Percentiles rank a stretch among this genome's conserved stretches.
Evolutionary conservation across 2,797 vertebrate genomes (phyloP).

Genomic region (Sebastes kiyomatsui): DNA sequence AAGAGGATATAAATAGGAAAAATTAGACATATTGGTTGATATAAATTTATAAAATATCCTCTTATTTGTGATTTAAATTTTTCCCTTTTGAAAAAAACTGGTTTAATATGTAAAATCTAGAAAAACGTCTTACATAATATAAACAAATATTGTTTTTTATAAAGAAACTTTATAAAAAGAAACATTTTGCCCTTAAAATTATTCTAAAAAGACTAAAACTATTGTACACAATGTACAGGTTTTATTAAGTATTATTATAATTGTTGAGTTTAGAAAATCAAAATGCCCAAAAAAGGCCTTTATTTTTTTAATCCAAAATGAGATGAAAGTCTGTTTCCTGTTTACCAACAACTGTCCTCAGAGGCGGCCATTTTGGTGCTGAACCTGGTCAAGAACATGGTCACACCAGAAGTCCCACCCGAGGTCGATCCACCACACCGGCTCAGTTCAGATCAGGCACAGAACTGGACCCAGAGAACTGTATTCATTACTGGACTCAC

Average conservation of each 20-base stretch:
- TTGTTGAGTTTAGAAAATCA: not conserved
- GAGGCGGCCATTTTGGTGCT: conserved; percentile 40
- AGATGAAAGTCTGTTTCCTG: not conserved
- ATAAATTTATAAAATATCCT: not conserved
- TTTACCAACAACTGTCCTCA: not conserved
- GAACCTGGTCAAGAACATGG: conserved; percentile 30
- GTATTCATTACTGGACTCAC: too few species aligned
- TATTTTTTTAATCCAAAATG: not conserved
- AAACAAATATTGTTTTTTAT: not conserved
- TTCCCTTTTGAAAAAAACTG: not conserved
- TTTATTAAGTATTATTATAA: not conserved
- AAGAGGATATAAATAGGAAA: not conserved
- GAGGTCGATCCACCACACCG: not conserved
- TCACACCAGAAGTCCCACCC: not conserved
- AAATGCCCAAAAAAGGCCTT: too few species aligned
- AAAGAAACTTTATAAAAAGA: too few species aligned
- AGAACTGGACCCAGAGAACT: not conserved
- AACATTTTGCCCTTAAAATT: too few species aligned
- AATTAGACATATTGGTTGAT: not conserved
- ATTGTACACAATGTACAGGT: too few species aligned
- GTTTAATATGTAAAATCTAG: not conserved
- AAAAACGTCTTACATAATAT: not conserved
- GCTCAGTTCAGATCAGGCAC: not conserved
- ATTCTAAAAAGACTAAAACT: too few species aligned
- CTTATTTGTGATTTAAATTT: not conserved